Evolutionary conservation across 2,888 invertebrate species (phyloP).

Genomic region (Teleiodes luculella): DNA sequence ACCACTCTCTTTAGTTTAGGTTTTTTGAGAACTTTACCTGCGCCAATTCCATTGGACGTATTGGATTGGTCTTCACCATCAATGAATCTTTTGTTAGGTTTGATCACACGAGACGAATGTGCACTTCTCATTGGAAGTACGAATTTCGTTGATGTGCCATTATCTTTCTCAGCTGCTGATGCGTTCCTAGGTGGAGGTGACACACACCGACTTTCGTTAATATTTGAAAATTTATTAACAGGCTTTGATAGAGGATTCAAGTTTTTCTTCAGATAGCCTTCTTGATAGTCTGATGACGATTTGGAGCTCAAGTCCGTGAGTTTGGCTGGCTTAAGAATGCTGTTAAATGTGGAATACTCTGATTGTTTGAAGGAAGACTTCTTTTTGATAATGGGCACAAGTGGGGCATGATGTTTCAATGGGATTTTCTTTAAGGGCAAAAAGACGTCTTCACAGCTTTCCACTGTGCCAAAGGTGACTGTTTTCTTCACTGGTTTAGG

Average conservation of each 20-base stretch:
- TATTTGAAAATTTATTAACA: slow-evolving; percentile 69
- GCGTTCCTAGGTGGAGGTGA: slow-evolving; percentile 67
- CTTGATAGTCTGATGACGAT: slow-evolving; percentile 72
- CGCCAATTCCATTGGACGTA: slow-evolving; percentile 39
- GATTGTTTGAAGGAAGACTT: slow-evolving; percentile 77
- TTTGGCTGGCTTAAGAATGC: slow-evolving; percentile 81
- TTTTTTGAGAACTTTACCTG: slow-evolving; percentile 71
- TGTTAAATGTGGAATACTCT: slow-evolving; percentile 77
- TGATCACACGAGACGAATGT: slow-evolving; percentile 91
- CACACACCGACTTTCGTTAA: slow-evolving; percentile 65
- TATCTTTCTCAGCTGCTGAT: slow-evolving; percentile 63
- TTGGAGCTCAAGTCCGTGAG: slow-evolving; percentile 80
- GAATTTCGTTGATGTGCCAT: slow-evolving; percentile 77
- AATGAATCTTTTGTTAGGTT: slow-evolving; percentile 91
- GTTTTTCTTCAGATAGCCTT: slow-evolving; percentile 68
- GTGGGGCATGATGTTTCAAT: slow-evolving; percentile 79
- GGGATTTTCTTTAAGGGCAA: slow-evolving; percentile 77
- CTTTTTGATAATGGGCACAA: slow-evolving; percentile 81
- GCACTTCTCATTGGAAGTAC: slow-evolving; percentile 89
- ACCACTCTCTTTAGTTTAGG: slow-evolving; percentile 70
- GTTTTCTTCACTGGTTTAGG: slow-evolving; percentile 80
- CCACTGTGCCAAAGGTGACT: slow-evolving; percentile 81
- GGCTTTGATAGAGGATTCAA: slow-evolving; percentile 70
- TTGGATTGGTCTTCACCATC: slow-evolving; percentile 80
- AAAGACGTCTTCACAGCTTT: slow-evolving; percentile 80